Base-by-base conservation (phyloP, 2,888 invertebrate species). In the Trichacis sp. region DNA sequence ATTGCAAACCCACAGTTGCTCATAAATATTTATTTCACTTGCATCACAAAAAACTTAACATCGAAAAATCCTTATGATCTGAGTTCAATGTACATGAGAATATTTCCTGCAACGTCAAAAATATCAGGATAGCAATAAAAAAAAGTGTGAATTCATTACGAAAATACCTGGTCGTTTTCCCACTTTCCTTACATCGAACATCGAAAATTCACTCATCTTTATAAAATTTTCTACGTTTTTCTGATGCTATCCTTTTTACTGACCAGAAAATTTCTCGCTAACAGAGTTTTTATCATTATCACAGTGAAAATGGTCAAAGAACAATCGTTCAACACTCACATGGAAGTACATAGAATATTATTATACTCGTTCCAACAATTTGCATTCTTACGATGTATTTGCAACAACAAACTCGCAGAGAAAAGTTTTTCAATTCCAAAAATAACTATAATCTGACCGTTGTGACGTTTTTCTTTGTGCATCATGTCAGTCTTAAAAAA, bases 1-100 rank as follows among this genome's bases (percentile, higher is more conserved):
- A 19, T 15, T 17, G n/a, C n/a, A n/a, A n/a, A n/a, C n/a, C n/a
- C 1, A 8, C 12, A 8, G 18, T 18, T 19, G 43, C 2, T 19
- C 18, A 19, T 43, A 43, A 43, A 17, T 19, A 11, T 24, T 24
- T 18, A 43, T 43, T 43, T 43, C 9, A 43, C 14, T 43, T 43
- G 15, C 43, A 43, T 43, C 43, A 43, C 43, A 43, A 43, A 43
- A 33, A 43, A 43, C 43, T 43, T 43, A 43, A 43, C 43, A 43
- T 43, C 19, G 17, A 43, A 43, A 43, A 43, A 11, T 2, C 43
- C 43, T 43, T 43, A 43, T 5, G 9, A 18, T 43, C 17, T 43
- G 19, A 6, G 40, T 40, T 14, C 40, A 15, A 11, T 19, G 12
- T 8, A 9, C n/a, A 17, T 19, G 43, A 19, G 19, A 43, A 43